Conservation (phyloP, 1,140 invertebrate species). For the Nylanderia fulva region DNA sequence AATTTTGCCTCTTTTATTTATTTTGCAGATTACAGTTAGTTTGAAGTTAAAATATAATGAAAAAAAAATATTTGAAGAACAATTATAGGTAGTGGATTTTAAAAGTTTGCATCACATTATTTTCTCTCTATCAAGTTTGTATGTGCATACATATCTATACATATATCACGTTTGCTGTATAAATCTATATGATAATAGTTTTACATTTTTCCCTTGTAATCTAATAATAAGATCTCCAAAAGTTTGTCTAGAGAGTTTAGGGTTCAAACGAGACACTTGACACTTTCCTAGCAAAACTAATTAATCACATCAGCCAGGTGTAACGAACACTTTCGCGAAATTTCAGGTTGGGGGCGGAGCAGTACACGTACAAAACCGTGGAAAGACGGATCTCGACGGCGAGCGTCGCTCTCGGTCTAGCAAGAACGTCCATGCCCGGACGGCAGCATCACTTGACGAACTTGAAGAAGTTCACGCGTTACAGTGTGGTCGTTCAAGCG, state of each 20-base stretch:
- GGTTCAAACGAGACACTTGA: slow-evolving; percentile 40
- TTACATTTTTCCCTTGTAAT: slow-evolving; percentile 34
- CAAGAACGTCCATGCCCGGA: slow-evolving; percentile 83
- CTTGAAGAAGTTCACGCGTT: slow-evolving; percentile 94
- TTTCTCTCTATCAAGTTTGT: background rate
- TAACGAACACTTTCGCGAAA: slow-evolving; percentile 31
- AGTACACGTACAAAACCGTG: slow-evolving; percentile 83
- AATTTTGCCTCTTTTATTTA: too few relatives aligned
- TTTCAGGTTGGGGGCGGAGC: slow-evolving; percentile 80
- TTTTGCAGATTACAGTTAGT: too few relatives aligned
- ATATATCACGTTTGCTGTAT: background rate
- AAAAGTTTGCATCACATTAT: background rate
- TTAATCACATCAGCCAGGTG: slow-evolving; percentile 44
- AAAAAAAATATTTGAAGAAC: too few relatives aligned
- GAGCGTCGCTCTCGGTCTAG: slow-evolving; percentile 82
- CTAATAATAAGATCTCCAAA: background rate
- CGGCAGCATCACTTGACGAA: slow-evolving; percentile 82
- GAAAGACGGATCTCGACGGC: slow-evolving; percentile 84
- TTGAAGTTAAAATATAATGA: too few relatives aligned
- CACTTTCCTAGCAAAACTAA: slow-evolving; percentile 21
- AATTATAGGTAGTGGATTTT: too few relatives aligned
- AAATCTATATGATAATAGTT: background rate
- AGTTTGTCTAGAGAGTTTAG: slow-evolving; percentile 1
- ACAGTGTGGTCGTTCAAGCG: slow-evolving; percentile 95
- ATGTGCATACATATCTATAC: too few relatives aligned